Evolutionary conservation across 2,797 vertebrate species (phyloP).

Genomic region (Helostoma temminkii): DNA sequence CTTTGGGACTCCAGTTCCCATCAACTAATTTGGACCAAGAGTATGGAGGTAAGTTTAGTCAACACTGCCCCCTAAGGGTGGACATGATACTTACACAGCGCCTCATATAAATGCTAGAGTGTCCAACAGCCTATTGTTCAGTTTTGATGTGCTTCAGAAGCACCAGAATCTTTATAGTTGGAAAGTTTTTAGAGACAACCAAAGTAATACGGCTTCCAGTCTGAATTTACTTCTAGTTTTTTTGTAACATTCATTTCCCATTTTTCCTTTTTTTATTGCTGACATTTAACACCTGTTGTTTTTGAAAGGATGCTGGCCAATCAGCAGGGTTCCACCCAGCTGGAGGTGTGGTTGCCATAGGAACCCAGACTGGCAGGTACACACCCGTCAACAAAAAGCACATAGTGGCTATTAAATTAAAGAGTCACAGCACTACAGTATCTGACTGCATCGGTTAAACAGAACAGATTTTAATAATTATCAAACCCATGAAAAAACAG

Average conservation of each 20-base stretch:
- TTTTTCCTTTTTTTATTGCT: not conserved
- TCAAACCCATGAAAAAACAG: not conserved
- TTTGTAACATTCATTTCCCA: too few species aligned
- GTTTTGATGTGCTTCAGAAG: not conserved
- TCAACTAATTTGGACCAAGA: slow-evolving; percentile 93
- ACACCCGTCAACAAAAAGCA: not conserved
- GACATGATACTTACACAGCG: slow-evolving; percentile 17
- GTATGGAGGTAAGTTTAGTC: slow-evolving; percentile 87
- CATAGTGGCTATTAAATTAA: not conserved
- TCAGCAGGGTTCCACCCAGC: slow-evolving; percentile 96
- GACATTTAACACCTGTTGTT: not conserved
- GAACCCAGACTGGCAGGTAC: slow-evolving; percentile 96
- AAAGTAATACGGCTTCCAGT: too few species aligned
- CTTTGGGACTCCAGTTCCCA: slow-evolving; percentile 94
- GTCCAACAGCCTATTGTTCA: not conserved
- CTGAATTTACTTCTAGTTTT: too few species aligned
- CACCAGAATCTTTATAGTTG: not conserved
- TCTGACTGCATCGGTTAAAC: not conserved
- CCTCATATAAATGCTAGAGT: too few species aligned
- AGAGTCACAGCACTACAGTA: not conserved
- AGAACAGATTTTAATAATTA: not conserved
- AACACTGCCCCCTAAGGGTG: slow-evolving; percentile 64
- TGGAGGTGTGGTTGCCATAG: slow-evolving; percentile 93
- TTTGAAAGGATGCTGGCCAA: slow-evolving; percentile 91
- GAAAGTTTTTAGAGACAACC: not conserved